A percentile compares a stretch with the other conserved stretches of the same genome.
Conservation (phyloP, 2,113 vertebrate genomes). For the Tragelaphus scriptus region DNA sequence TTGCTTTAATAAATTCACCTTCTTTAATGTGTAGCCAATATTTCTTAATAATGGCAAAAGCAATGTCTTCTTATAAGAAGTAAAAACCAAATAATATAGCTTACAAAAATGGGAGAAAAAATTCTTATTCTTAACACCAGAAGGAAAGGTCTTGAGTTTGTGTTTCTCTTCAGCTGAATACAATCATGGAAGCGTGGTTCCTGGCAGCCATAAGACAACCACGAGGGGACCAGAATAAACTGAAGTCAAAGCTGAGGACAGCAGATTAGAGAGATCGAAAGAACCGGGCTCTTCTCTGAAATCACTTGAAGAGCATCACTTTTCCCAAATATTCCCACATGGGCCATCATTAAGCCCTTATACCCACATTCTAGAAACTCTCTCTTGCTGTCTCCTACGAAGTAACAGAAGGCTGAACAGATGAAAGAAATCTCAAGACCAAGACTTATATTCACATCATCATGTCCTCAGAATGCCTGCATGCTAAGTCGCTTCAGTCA, state of each 20-base stretch:
- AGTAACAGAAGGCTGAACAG: background rate
- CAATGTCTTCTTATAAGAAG: background rate
- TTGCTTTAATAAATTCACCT: background rate
- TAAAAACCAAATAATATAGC: background rate
- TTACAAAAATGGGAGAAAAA: background rate
- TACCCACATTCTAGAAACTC: background rate
- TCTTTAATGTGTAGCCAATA: background rate
- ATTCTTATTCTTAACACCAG: background rate
- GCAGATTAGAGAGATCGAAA: background rate
- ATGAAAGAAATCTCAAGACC: background rate
- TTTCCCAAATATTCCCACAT: background rate
- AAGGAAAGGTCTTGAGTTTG: background rate
- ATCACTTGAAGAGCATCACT: background rate
- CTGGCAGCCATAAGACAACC: background rate
- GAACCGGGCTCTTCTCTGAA: background rate
- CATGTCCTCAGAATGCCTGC: background rate
- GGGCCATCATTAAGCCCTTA: background rate
- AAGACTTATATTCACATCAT: background rate
- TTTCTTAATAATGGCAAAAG: background rate
- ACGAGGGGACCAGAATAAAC: background rate
- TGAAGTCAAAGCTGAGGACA: background rate
- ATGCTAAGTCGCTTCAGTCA: background rate
- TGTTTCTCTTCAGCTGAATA: background rate
- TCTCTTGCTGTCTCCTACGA: background rate
- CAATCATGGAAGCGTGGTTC: background rate